Conservation (phyloP, 2,888 invertebrate genomes). For the Nebria salina region DNA sequence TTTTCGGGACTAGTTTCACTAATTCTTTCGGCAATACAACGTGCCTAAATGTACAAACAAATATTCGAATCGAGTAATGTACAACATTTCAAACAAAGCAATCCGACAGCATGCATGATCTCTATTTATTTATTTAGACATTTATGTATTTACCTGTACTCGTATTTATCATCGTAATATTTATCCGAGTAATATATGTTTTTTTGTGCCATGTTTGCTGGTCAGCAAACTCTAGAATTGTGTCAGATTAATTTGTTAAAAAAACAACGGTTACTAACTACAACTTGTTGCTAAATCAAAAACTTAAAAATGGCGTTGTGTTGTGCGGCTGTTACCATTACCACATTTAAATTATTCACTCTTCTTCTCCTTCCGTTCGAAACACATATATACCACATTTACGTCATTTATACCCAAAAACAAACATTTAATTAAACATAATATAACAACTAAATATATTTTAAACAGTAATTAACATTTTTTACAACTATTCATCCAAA, state of each 20-base stretch:
- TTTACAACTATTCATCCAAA: not conserved
- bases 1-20: slow-evolving; percentile 88
- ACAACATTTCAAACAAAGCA: slow-evolving; percentile 9
- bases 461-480: not conserved
- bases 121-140: slow-evolving; percentile 62
- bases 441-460: not conserved
- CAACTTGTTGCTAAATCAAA: slow-evolving; percentile 43
- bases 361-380: not conserved
- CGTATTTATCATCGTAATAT: slow-evolving; percentile 89
- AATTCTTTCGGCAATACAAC: slow-evolving; percentile 94
- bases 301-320: slow-evolving; percentile 2
- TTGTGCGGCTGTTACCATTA: slow-evolving; percentile 6
- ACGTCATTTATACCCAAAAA: no score
- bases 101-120: slow-evolving; percentile 11
- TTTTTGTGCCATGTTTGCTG: slow-evolving; percentile 59
- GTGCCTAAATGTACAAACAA: slow-evolving; percentile 72
- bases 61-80: slow-evolving; percentile 37
- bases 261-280: slow-evolving; percentile 42
- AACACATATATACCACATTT: not conserved
- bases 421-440: not conserved
- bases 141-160: slow-evolving; percentile 83
- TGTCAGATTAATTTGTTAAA: slow-evolving; percentile 13
- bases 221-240: not conserved
- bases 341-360: not conserved
- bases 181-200: slow-evolving; percentile 94